These are phyloP conservation scores for Serripes groenlandicus DNA, from an alignment of 2,888 invertebrate species.

Conservation along the genomic window DNA sequence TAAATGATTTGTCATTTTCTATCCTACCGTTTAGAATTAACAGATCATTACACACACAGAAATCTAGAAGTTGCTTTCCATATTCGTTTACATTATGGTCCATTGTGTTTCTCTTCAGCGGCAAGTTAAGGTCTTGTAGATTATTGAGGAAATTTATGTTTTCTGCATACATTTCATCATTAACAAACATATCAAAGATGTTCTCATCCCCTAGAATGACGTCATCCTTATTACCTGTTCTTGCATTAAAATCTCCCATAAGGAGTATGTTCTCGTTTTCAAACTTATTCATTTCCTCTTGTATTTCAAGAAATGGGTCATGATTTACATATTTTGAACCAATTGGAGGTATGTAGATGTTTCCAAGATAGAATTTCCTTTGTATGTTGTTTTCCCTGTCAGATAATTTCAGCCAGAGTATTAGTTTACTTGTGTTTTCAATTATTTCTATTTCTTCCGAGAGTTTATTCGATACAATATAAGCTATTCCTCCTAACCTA, in stretches of 20 bases:
- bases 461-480: neutral
- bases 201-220: conserved; percentile 5
- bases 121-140: neutral
- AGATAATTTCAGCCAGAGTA: neutral
- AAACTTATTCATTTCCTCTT: conserved; percentile 1
- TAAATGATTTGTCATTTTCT: neutral
- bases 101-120: conserved; percentile 2
- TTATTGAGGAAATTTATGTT: neutral
- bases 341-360: conserved; percentile 10
- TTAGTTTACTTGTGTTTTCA: neutral
- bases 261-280: neutral
- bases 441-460: neutral
- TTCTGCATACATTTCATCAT: neutral
- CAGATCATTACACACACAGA: conserved; percentile 15
- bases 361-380: neutral
- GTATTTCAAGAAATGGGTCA: conserved; percentile 8
- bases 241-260: conserved; percentile 16
- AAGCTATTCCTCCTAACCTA: conserved; percentile 9
- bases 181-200: neutral
- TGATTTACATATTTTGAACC: conserved; percentile 10
- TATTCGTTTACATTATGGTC: conserved; percentile 9
- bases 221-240: neutral
- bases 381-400: neutral
- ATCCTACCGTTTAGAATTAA: conserved; percentile 13
- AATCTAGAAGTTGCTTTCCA: conserved; percentile 10